Percentiles rank a stretch among this genome's conserved stretches.
Conservation (phyloP, 2,113 vertebrate genomes). For the Oreotrochilus melanogaster region DNA sequence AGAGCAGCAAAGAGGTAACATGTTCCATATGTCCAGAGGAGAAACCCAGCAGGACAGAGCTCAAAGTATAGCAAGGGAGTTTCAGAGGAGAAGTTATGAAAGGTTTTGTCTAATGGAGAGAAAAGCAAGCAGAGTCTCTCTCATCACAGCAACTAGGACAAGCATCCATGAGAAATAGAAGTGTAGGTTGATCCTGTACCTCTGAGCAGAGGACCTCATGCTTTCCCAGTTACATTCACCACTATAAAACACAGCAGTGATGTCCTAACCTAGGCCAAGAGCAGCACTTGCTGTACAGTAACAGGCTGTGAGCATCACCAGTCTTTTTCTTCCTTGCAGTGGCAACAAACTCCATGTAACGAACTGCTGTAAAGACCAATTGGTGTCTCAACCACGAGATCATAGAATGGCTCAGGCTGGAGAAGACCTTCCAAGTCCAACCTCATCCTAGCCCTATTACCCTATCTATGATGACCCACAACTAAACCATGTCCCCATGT, state of each 20-base stretch:
- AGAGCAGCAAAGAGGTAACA: neutral
- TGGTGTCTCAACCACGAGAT: neutral
- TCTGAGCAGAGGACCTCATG: neutral
- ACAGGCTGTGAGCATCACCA: neutral
- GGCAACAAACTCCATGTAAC: neutral
- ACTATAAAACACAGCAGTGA: neutral
- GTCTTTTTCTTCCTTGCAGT: neutral
- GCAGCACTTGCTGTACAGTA: neutral
- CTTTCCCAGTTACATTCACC: neutral
- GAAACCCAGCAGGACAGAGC: neutral
- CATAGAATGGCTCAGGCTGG: no score
- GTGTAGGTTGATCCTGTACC: neutral
- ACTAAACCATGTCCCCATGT: no score
- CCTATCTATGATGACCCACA: no score
- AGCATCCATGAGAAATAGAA: neutral
- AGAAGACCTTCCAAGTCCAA: no score
- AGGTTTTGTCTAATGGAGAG: neutral
- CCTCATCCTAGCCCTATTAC: no score
- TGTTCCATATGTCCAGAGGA: neutral
- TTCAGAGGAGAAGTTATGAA: neutral
- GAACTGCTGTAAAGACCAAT: neutral
- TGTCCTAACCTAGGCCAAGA: neutral
- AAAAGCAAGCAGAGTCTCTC: neutral
- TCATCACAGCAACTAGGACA: neutral
- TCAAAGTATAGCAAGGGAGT: neutral